Base-by-base conservation (phyloP, 2,888 invertebrate species). In the Chirona hameri region DNA sequence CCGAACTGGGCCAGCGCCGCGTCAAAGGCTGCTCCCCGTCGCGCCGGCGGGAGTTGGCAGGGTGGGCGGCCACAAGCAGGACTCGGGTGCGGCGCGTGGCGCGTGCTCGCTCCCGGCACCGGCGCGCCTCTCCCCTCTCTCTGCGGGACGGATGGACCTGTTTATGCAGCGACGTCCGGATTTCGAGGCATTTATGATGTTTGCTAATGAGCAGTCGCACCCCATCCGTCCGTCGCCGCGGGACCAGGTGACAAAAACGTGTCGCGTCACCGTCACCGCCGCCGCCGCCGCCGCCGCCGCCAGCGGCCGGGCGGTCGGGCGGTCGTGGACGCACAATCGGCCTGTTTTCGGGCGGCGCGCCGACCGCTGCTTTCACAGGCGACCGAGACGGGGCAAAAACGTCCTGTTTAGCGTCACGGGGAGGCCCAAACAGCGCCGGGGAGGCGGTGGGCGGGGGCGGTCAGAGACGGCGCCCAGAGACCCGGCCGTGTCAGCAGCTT, bases 271-370 rank as follows among this genome's bases (percentile, higher is more conserved):
- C 12, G 52, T 12, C 52, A 12, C 52, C 52, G 52, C 52, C 52
- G 39, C 69, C 27, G 69, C 69, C 52, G 52, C 15, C 12, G 18
- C 52, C 52, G 52, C 39, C 39, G 52, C 15, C 12, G 18, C 52
- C 52, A 12, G 4, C 39, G 39, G 18, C 52, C 1, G 52, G 52
- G 5, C 52, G 52, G 52, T 4, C 52, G 52, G 52, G 52, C 52
- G 52, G 52, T 52, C 52, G 12, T 9, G 29, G 27, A 24, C n/a
- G 4, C 69, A 69, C 69, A 69, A 69, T 69, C 69, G 69, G 60
- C n/a, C 69, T 69, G 69, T 69, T 69, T 69, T 65, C 82, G 24
- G 79, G 46, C 82, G 46, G 21, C n/a, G 65, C 79, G 79, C 24
- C 82, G 39, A 76, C 31, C 55, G 55, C 27, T 29, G 29, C 60